Base-by-base conservation (phyloP, 2,888 invertebrate genomes). In the Lasioglossum vierecki region DNA sequence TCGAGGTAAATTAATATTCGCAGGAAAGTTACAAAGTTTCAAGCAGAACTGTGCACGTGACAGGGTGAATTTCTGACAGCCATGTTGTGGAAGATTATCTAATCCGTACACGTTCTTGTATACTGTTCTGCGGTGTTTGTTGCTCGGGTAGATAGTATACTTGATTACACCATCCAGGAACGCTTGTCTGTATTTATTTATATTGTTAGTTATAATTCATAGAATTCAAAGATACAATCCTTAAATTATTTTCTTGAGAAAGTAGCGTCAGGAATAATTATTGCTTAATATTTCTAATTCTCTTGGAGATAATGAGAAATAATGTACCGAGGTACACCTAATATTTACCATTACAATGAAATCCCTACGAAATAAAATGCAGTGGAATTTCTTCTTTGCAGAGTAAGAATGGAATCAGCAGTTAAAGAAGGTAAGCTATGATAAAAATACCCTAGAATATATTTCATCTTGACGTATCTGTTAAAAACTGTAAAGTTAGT, bases 11-110 rank as follows among this genome's bases (percentile, higher is more conserved):
- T 66, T 66, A 66, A 66, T 66, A 66, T 66, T 66, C 66, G 18
- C 66, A 15, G 30, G 35, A 18, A 35, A 66, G 66, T 66, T 66
- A 66, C 66, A 18, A 35, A 66, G 53, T 63, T 73, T 1, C 63
- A 44, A 4, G 22, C 30, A 26, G 13, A 76, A 30, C 44, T 9
- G 22, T 41, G 35, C 30, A 44, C 30, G 22, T 30, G 63, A 76
- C 68, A 18, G 4, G 18, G 49, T 73, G 22, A 22, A 39, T 39
- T 39, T 68, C 68, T 39, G 68, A 39, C 68, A 39, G 68, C 68
- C 68, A 68, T 68, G 39, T 68, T 68, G 68, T 11, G 68, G 68
- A n/a, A 35, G 39, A 68, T 68, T 66, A 35, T 30, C 66, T 66
- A 66, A 66, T 18, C 66, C 66, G 66, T 66, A 66, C 66, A 66